Percentiles rank a stretch among this genome's conserved stretches.
phyloP scores from a whole-genome alignment of 2,113 vertebrate genomes.

The Alligator mississippiensis region DNA sequence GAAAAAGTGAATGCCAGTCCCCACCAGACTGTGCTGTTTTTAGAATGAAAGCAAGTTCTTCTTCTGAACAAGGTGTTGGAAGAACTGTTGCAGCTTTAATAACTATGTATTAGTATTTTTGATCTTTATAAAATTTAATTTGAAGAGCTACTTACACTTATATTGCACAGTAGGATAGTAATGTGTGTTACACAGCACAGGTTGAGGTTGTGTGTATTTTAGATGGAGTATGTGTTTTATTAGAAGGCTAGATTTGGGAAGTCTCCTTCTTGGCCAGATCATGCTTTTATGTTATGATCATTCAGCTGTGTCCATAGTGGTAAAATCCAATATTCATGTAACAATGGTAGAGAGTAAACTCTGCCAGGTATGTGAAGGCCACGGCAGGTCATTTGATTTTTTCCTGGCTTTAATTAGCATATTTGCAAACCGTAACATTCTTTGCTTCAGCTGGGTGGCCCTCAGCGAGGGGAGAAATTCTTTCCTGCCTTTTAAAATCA shows the following conservation, averaged over 20 bases:
- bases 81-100: constrained; percentile 39
- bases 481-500: constrained; percentile 77
- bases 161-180: constrained; percentile 4
- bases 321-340: constrained; percentile 37
- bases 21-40: background rate
- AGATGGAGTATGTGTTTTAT: background rate
- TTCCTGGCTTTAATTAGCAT: constrained; percentile 71
- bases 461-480: constrained; percentile 70
- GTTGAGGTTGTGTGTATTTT: background rate
- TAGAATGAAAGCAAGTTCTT: background rate
- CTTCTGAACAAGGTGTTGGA: background rate
- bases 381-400: constrained; percentile 59
- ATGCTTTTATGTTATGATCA: background rate
- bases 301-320: background rate
- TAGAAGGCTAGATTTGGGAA: background rate
- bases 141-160: constrained; percentile 26
- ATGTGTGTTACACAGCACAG: background rate
- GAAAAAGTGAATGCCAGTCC: background rate
- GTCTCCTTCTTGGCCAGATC: background rate
- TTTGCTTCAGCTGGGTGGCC: constrained; percentile 58
- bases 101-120: constrained; percentile 44
- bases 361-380: constrained; percentile 56
- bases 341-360: constrained; percentile 51
- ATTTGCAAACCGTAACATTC: constrained; percentile 47
- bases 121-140: constrained; percentile 41